phyloP scores from a whole-genome alignment of 2,888 invertebrate species.

The Microctonus aethiopoides region DNA sequence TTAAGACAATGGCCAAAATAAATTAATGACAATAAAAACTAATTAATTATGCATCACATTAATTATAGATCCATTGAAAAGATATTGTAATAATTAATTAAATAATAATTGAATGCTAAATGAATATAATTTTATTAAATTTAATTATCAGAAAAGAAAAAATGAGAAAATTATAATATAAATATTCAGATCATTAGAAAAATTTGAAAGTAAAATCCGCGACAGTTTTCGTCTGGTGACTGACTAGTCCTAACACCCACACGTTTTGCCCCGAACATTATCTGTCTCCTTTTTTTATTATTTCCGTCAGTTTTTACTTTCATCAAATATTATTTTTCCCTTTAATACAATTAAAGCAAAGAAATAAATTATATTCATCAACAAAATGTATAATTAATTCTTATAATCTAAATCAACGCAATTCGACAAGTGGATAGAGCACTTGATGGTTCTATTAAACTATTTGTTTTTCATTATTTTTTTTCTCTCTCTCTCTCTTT shows the following conservation, averaged over 20 bases:
- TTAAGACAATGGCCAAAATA: background rate
- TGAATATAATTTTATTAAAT: too few relatives aligned
- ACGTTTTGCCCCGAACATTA: slow-evolving; percentile 22
- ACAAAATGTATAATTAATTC: slow-evolving; percentile 20
- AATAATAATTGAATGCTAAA: too few relatives aligned
- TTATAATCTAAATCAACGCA: slow-evolving; percentile 37
- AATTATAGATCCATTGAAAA: background rate
- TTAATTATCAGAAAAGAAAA: background rate
- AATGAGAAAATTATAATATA: background rate
- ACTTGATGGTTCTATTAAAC: background rate
- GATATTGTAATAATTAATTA: too few relatives aligned
- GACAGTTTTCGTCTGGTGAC: slow-evolving; percentile 25
- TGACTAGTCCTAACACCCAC: slow-evolving; percentile 41
- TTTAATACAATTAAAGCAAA: slow-evolving; percentile 24
- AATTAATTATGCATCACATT: background rate
- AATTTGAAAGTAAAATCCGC: background rate
- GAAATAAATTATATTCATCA: slow-evolving; percentile 30
- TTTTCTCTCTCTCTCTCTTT: background rate
- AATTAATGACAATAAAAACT: background rate
- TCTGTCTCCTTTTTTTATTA: slow-evolving; percentile 7
- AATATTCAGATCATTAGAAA: slow-evolving; percentile 12
- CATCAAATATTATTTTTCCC: background rate
- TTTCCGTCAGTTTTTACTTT: background rate
- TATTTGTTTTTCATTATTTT: background rate
- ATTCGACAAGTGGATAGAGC: slow-evolving; percentile 25